These are phyloP conservation scores for Todiramphus chloris DNA, from an alignment of 2,113 vertebrate genomes.

Conservation along the genomic window DNA sequence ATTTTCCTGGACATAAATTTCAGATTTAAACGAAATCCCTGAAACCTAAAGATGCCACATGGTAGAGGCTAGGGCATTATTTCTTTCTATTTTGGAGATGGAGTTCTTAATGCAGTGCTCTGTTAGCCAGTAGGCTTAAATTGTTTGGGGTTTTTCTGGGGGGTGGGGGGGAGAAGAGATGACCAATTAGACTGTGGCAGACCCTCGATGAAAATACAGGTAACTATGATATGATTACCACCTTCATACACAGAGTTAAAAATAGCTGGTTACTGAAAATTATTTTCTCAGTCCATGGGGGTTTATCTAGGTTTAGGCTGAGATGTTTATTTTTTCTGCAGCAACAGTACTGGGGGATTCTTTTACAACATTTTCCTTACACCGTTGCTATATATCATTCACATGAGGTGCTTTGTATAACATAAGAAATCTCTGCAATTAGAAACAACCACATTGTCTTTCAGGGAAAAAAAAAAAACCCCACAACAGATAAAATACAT, in stretches of 20 bases:
- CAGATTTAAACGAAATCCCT: constrained; percentile 61
- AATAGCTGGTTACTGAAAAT: constrained; percentile 60
- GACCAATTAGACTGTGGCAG: constrained; percentile 17
- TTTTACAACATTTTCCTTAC: constrained; percentile 25
- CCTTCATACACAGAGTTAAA: constrained; percentile 25
- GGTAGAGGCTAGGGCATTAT: constrained; percentile 28
- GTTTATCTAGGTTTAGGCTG: constrained; percentile 21
- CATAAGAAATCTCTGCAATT: constrained; percentile 22
- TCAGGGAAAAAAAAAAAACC: background rate
- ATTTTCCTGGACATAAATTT: constrained; percentile 61
- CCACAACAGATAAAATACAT: background rate
- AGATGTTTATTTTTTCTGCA: constrained; percentile 46
- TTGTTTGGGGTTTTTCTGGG: background rate
- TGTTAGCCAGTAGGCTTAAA: constrained; percentile 32
- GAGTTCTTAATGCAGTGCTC: constrained; percentile 30
- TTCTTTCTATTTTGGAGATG: constrained; percentile 50
- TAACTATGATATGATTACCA: background rate
- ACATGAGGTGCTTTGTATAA: background rate
- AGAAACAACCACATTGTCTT: background rate
- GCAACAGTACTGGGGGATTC: background rate
- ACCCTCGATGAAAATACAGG: constrained; percentile 13
- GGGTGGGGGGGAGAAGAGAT: background rate
- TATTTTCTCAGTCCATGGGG: constrained; percentile 22
- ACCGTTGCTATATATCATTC: background rate
- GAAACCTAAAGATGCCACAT: constrained; percentile 56